A percentile compares a stretch with the other conserved stretches of the same genome.
These are phyloP conservation scores for Microcebus jonahi DNA, from an alignment of 2,113 vertebrate species.

Conservation along the genomic window DNA sequence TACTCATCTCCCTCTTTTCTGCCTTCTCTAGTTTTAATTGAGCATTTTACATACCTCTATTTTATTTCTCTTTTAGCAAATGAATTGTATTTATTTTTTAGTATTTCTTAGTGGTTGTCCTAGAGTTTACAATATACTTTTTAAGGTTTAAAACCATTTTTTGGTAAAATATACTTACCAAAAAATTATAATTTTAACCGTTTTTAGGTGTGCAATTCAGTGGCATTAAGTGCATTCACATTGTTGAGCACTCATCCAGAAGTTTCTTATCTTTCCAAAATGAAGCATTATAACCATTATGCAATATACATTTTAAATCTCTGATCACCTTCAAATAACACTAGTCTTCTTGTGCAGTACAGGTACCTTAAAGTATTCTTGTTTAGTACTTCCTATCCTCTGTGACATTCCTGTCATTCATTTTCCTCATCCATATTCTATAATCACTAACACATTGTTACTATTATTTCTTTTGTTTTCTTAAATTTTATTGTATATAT, in stretches of 20 bases:
- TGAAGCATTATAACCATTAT: background rate
- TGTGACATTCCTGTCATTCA: background rate
- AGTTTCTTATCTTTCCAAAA: background rate
- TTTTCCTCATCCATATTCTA: background rate
- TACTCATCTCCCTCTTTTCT: background rate
- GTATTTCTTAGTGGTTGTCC: background rate
- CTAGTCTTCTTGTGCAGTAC: background rate
- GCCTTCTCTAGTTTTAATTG: background rate
- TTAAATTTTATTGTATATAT: background rate
- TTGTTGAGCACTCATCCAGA: background rate
- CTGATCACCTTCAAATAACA: background rate
- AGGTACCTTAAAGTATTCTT: background rate
- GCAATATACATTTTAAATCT: background rate
- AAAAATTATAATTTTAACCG: background rate
- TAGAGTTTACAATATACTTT: background rate
- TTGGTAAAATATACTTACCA: background rate
- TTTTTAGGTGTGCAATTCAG: background rate
- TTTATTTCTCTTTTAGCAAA: background rate
- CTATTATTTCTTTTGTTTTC: background rate
- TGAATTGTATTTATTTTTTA: background rate
- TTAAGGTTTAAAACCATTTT: background rate
- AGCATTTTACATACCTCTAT: background rate
- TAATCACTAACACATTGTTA: background rate
- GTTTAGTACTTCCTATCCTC: background rate
- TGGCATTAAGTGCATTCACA: background rate